phyloP scores from a whole-genome alignment of 2,888 invertebrate species.

The Eilema depressum region DNA sequence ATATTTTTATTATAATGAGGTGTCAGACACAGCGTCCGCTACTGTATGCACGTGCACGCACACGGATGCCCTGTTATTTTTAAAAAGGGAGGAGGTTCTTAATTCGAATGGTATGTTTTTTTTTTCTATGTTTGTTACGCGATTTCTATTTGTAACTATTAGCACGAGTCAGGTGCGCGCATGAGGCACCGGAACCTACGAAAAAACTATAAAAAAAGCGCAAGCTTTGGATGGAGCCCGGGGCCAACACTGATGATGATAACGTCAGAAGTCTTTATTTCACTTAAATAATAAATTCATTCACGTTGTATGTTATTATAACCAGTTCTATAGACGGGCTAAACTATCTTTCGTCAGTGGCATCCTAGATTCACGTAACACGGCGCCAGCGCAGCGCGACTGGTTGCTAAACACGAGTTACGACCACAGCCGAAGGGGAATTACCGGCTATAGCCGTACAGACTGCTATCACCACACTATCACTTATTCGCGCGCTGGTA shows the following conservation, averaged over 20 bases:
- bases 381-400: not conserved
- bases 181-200: too few relatives aligned
- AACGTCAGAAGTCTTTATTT: not conserved
- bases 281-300: constrained; percentile 1
- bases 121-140: too few relatives aligned
- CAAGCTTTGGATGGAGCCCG: not conserved
- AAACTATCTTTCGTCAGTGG: constrained; percentile 2
- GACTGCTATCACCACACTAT: not conserved
- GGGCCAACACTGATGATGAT: not conserved
- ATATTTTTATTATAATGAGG: too few relatives aligned
- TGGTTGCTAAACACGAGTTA: constrained; percentile 1
- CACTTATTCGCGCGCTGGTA: not conserved
- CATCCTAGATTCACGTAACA: constrained; percentile 4
- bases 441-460: not conserved
- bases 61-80: too few relatives aligned
- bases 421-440: not conserved
- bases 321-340: constrained; percentile 4
- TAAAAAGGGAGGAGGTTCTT: too few relatives aligned
- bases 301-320: not conserved
- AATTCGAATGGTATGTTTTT: not conserved
- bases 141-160: too few relatives aligned
- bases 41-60: too few relatives aligned
- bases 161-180: too few relatives aligned
- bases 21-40: too few relatives aligned
- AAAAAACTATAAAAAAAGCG: too few relatives aligned